Base-by-base conservation (phyloP, 2,113 vertebrate genomes). In the Ophthalmolycus amberensis region DNA sequence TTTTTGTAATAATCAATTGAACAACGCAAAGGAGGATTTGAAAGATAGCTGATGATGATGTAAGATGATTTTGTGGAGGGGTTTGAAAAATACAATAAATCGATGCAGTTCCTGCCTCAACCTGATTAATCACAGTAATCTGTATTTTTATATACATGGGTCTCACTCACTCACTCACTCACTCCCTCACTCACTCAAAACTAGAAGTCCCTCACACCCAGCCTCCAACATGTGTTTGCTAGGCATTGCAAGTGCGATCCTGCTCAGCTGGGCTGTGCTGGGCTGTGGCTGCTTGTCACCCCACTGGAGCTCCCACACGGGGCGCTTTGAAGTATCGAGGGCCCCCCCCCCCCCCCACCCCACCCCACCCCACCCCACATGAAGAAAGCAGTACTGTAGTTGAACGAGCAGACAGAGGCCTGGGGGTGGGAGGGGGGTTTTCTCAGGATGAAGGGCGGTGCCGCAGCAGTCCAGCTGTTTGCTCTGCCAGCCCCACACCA, bases 401-500 rank as follows among this genome's bases (percentile, higher is more conserved):
- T 78, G 84, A 73, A 82, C 63, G 48, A 72, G 73, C 69, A 85
- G 82, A 73, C 73, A 20, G 82, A 70, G 88, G 77, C 75, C 62
- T n/a, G 52, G 70, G 77, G 72, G 59, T 67, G 66, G 70, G 37
- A 34, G 48, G 56, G 68, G 46, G 59, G 46, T 44, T 71, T 77
- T 77, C 68, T 92, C 78, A 80, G 81, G 88, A 90, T 91, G 85
- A 90, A 94, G 86, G 85, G 79, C 71, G 15, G 81, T 38, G 52
- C 78, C 84, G 77, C 68, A 71, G 76, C 83, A 71, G 70, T 84
- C 92, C 93, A 95, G 93, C 93, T 95, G 95, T 94, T 94, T 89
- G 92, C 85, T 77, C 85, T 89, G 83, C 80, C 76, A 87, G 52
- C 78, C 81, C 83, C 65, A 78, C 77, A 62, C 83, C 76, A 72